These are phyloP conservation scores for Hypanus sabinus DNA, from an alignment of 2,113 vertebrate genomes.

Conservation along the genomic window DNA sequence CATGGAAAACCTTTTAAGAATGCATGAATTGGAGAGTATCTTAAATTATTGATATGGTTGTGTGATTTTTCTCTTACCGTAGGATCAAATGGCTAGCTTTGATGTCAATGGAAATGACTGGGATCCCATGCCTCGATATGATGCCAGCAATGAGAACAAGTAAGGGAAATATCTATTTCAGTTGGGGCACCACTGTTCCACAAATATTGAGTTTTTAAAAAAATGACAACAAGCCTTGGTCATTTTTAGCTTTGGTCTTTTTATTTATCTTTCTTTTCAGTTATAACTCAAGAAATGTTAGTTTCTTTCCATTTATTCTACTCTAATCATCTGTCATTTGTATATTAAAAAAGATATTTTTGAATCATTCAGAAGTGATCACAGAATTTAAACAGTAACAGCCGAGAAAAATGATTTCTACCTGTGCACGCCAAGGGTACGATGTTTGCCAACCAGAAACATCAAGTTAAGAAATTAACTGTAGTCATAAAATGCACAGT, in stretches of 20 bases:
- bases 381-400: not conserved
- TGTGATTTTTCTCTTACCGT: constrained; percentile 40
- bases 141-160: constrained; percentile 98
- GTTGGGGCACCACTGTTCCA: not conserved
- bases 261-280: not conserved
- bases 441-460: not conserved
- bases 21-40: constrained; percentile 40
- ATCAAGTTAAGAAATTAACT: not conserved
- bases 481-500: not conserved
- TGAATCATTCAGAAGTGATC: not conserved
- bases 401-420: not conserved
- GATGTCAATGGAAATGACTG: constrained; percentile 96
- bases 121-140: constrained; percentile 97
- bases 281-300: not conserved
- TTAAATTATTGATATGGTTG: not conserved
- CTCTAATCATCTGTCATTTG: not conserved
- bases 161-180: constrained; percentile 56
- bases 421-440: not conserved
- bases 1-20: constrained; percentile 51
- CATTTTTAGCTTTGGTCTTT: not conserved
- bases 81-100: constrained; percentile 93
- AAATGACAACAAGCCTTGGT: not conserved
- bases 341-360: not conserved
- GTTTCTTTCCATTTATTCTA: too few species aligned
- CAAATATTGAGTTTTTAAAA: not conserved